These are phyloP conservation scores for Antheraea assamensis DNA, from an alignment of 2,888 invertebrate species.

Conservation along the genomic window DNA sequence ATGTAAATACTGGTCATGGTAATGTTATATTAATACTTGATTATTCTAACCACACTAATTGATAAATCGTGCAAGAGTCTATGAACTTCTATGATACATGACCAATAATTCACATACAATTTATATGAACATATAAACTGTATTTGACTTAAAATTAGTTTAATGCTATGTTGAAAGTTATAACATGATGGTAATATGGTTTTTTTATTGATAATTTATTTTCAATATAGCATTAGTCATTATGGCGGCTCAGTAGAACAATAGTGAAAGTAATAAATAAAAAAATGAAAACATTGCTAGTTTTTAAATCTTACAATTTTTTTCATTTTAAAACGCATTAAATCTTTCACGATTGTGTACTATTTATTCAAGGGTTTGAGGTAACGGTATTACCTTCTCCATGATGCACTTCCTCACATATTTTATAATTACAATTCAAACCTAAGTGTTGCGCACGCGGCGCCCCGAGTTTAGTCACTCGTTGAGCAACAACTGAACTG, in stretches of 20 bases:
- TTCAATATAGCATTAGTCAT: conserved; percentile 60
- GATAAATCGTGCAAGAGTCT: conserved; percentile 61
- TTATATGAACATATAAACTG: conserved; percentile 60
- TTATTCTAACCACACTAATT: background rate
- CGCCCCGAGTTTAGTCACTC: conserved; percentile 81
- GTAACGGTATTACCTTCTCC: conserved; percentile 78
- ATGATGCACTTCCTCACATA: conserved; percentile 77
- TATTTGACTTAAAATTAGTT: conserved; percentile 60
- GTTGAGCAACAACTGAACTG: conserved; percentile 81
- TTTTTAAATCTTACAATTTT: background rate
- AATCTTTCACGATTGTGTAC: conserved; percentile 62
- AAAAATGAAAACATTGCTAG: conserved; percentile 2
- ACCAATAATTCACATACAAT: conserved; percentile 59
- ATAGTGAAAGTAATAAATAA: conserved; percentile 52
- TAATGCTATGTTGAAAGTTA: conserved; percentile 61
- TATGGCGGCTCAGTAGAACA: conserved; percentile 48
- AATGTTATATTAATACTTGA: conserved; percentile 10
- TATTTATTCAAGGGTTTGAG: conserved; percentile 68
- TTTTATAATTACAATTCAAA: conserved; percentile 81
- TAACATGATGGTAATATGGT: background rate
- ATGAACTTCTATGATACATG: conserved; percentile 32
- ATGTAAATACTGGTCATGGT: conserved; percentile 19
- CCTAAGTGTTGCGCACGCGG: conserved; percentile 81
- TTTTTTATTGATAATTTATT: conserved; percentile 25
- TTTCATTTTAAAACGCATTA: conserved; percentile 12